Evolutionary conservation across 1,140 invertebrate genomes (phyloP), one percentile per base, ranked within the genome.

Genomic region (Zaprionus lachaisei): DNA sequence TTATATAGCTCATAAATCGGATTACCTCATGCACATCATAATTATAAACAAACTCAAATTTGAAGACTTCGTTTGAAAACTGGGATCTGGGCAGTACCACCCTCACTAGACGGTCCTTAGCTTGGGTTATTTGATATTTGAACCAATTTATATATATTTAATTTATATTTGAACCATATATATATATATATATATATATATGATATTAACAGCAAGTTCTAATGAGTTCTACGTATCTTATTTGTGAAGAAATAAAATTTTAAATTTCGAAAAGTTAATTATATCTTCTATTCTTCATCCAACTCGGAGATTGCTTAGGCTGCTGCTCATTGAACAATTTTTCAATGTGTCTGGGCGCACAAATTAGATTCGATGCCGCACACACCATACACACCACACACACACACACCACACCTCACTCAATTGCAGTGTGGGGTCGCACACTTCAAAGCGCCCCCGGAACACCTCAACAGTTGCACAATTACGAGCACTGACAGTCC

Each of bases 381-480:
- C 41, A 57, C 74, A 28, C 11, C 22, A 38, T 0, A 14, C 15
- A 20, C 24, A 34, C 17, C 17, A 38, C 54, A 68, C 44, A 41
- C 44, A 41, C 37, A 63, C 69, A 20, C 37, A 31, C 1, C 49
- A 49, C 55, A 44, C 12, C 49, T 44, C 44, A 38, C 31, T 14
- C 31, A 22, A 51, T 31, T 51, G 15, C 17, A 68, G 28, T 22
- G 24, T 38, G 64, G 12, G n/a, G 58, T 9, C 57, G 67, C 67
- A 63, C 67, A 66, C 68, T 71, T 71, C 47, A 63, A 54, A 71
- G 61, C 14, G 17, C 31, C 56, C 22, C 66, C 57, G 47, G 20
- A 70, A 71, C 66, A 69, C 66, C 72, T 74, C 57, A 64, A 49
- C 72, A 61, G 69, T 72, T 77, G 70, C 74, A 77, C 74, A 72